These are phyloP conservation scores for Megalopta genalis DNA, from an alignment of 1,140 invertebrate genomes.

Conservation along the genomic window DNA sequence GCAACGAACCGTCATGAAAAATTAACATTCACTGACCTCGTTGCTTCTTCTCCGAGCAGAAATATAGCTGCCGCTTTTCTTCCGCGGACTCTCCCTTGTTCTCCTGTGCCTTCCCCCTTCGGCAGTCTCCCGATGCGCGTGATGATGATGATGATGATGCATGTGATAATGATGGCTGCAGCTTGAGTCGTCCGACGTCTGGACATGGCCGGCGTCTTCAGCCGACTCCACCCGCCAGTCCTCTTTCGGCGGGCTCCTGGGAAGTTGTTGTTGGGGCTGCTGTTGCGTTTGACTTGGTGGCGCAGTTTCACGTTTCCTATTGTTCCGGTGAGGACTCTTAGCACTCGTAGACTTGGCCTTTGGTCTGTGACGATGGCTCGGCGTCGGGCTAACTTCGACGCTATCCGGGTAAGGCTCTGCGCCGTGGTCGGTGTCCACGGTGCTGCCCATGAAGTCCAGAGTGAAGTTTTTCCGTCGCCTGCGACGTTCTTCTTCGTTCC, in stretches of 20 bases:
- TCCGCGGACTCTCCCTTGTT: constrained; percentile 83
- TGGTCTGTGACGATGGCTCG: constrained; percentile 78
- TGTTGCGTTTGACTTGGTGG: constrained; percentile 70
- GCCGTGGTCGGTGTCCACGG: constrained; percentile 77
- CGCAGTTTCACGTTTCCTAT: constrained; percentile 81
- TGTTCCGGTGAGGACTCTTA: constrained; percentile 73
- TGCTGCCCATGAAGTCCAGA: constrained; percentile 83
- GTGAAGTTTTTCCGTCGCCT: constrained; percentile 85
- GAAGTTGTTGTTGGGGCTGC: constrained; percentile 63
- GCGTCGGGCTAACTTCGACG: constrained; percentile 80
- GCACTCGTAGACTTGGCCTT: constrained; percentile 73
- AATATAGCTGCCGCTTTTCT: constrained; percentile 81
- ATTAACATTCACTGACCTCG: constrained; percentile 68
- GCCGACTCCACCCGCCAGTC: constrained; percentile 74
- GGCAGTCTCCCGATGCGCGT: constrained; percentile 67
- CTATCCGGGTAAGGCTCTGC: constrained; percentile 74
- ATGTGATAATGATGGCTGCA: constrained; percentile 79
- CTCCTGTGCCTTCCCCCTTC: constrained; percentile 82
- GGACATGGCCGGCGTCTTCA: constrained; percentile 80
- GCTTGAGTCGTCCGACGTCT: constrained; percentile 86
- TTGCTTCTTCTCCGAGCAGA: constrained; percentile 74
- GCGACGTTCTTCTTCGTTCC: constrained; percentile 84
- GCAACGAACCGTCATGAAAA: too few species aligned
- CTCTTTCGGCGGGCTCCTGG: constrained; percentile 74
- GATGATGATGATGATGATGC: constrained; percentile 76